Conservation (phyloP, 64 coral and sea anemone species). For the Montipora foliosa region DNA sequence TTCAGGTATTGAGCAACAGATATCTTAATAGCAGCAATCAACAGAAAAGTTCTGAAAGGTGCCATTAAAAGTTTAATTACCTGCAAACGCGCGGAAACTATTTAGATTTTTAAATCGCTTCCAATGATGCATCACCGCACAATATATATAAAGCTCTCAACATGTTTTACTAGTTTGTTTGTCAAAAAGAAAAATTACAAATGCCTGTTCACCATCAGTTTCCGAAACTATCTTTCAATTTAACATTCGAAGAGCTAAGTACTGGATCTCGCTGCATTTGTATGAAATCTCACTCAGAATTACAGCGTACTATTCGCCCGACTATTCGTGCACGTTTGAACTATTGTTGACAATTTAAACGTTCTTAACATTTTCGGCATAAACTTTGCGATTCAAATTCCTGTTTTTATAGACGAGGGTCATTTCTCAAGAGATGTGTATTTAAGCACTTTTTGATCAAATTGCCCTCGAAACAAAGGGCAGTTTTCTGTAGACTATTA, state of each 20-base stretch:
- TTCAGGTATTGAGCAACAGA: not conserved
- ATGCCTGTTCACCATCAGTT: not conserved
- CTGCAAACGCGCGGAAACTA: not conserved
- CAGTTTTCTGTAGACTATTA: too few relatives aligned
- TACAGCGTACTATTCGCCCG: too few relatives aligned
- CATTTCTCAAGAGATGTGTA: not conserved
- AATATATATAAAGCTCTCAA: not conserved
- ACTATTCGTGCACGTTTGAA: not conserved
- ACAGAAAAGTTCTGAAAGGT: too few relatives aligned
- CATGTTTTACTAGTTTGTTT: not conserved
- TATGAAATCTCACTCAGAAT: too few relatives aligned
- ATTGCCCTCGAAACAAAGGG: too few relatives aligned
- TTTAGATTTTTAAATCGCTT: not conserved
- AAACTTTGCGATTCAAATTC: not conserved
- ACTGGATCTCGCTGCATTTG: too few relatives aligned
- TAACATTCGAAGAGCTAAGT: too few relatives aligned
- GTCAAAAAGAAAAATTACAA: slow-evolving; percentile 10
- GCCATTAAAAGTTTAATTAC: not conserved
- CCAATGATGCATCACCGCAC: not conserved
- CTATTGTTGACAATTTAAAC: not conserved
- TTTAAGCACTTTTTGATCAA: not conserved
- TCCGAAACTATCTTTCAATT: not conserved
- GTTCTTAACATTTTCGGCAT: not conserved
- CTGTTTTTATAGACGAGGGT: not conserved
- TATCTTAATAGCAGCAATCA: too few relatives aligned